phyloP scores from a whole-genome alignment of 2,113 vertebrate species.

The Lucifuga dentata region DNA sequence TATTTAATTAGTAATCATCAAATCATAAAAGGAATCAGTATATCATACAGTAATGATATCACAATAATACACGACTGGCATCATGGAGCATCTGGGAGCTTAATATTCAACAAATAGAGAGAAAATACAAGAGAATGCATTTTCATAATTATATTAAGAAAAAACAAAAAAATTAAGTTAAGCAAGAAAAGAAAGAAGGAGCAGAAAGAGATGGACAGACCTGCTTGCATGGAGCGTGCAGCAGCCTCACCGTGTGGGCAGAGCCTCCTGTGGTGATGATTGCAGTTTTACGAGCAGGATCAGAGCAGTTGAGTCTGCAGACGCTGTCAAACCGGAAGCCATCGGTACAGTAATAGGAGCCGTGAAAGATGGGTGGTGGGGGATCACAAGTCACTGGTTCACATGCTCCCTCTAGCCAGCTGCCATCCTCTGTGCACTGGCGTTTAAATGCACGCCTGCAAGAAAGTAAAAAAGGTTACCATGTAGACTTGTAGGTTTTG shows the following conservation, averaged over 20 bases:
- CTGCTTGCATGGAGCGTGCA: conserved; percentile 83
- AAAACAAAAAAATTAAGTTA: conserved; percentile 39
- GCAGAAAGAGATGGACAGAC: conserved; percentile 80
- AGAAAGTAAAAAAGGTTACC: conserved; percentile 1
- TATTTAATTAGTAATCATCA: too few relatives aligned
- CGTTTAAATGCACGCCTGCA: conserved; percentile 93
- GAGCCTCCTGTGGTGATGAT: conserved; percentile 84
- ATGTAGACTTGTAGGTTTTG: not conserved
- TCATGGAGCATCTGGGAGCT: too few relatives aligned
- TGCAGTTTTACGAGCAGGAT: conserved; percentile 80
- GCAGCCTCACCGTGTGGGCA: conserved; percentile 85
- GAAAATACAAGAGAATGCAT: conserved; percentile 16
- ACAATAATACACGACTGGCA: too few relatives aligned
- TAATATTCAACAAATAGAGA: conserved; percentile 1
- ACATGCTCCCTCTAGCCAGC: conserved; percentile 91
- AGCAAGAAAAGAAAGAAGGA: conserved; percentile 64
- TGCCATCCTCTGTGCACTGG: conserved; percentile 94
- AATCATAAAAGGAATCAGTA: not conserved
- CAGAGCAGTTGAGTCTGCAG: conserved; percentile 91
- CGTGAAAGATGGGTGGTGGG: conserved; percentile 91
- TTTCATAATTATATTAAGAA: conserved; percentile 17
- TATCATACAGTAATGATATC: not conserved
- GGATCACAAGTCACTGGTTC: conserved; percentile 94
- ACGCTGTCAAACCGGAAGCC: conserved; percentile 95
- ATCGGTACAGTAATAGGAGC: conserved; percentile 93